These are phyloP conservation scores for Pangasius larnaudii DNA, from an alignment of 2,797 vertebrate genomes.

Conservation along the genomic window DNA sequence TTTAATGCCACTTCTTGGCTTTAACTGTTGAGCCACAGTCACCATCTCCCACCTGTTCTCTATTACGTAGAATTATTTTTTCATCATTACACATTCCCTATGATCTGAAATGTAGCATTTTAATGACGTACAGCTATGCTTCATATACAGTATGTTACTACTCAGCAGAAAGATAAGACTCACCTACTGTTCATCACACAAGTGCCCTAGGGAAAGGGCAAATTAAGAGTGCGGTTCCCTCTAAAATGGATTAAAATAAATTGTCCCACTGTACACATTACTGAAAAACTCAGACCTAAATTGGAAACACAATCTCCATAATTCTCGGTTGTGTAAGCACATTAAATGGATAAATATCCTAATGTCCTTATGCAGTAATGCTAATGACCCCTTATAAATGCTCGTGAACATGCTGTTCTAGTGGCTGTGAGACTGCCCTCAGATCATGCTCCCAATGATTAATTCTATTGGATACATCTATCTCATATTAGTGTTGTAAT, in stretches of 20 bases:
- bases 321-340: conserved; percentile 34
- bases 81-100: not conserved
- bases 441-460: not conserved
- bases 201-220: not conserved
- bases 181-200: conserved; percentile 1
- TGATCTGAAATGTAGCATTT: not conserved
- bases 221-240: not conserved
- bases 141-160: not conserved
- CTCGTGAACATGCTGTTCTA: conserved; percentile 27
- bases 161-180: not conserved
- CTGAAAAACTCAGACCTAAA: not conserved
- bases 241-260: conserved; percentile 20
- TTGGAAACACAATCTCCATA: not conserved
- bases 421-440: not conserved
- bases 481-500: conserved; percentile 35
- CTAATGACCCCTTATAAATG: conserved; percentile 38
- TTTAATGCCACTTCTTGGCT: not conserved
- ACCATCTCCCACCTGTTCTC: not conserved
- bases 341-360: conserved; percentile 23
- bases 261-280: not conserved
- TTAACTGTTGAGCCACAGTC: not conserved
- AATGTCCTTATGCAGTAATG: conserved; percentile 41
- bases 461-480: conserved; percentile 41
- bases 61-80: not conserved
- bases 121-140: not conserved